Evolutionary conservation across 2,888 invertebrate species (phyloP).

Genomic region (Camptogramma bilineatum): DNA sequence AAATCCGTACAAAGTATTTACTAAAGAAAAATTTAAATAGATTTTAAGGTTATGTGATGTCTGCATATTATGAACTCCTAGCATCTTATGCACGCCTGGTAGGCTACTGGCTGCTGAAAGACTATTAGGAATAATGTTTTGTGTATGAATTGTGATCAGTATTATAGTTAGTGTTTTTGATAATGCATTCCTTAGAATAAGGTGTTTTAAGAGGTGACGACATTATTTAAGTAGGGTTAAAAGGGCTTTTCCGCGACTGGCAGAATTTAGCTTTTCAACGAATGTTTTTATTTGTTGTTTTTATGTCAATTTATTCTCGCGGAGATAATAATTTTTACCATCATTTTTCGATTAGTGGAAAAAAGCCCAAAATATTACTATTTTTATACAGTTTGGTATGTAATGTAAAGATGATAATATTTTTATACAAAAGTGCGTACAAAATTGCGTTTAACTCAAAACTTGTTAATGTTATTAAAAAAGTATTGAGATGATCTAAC

Average conservation of each 20-base stretch:
- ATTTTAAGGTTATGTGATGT: conserved; percentile 1
- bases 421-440: conserved; percentile 15
- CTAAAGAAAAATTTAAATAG: background rate
- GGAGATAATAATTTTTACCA: no score
- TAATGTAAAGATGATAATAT: conserved; percentile 11
- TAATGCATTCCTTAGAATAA: conserved; percentile 56
- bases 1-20: conserved; percentile 7
- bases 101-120: conserved; percentile 44
- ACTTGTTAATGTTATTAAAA: conserved; percentile 6
- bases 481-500: conserved; percentile 30
- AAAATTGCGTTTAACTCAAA: background rate
- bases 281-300: background rate
- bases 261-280: background rate
- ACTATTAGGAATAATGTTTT: conserved; percentile 38
- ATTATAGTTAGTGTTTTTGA: conserved; percentile 59
- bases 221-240: conserved; percentile 46
- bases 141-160: conserved; percentile 69
- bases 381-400: conserved; percentile 11
- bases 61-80: conserved; percentile 25
- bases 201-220: conserved; percentile 60
- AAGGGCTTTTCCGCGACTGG: background rate
- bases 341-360: background rate
- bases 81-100: conserved; percentile 33
- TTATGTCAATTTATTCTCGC: background rate
- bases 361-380: background rate